Conservation (phyloP, 2,797 vertebrate genomes). For the Calcarius lapponicus region DNA sequence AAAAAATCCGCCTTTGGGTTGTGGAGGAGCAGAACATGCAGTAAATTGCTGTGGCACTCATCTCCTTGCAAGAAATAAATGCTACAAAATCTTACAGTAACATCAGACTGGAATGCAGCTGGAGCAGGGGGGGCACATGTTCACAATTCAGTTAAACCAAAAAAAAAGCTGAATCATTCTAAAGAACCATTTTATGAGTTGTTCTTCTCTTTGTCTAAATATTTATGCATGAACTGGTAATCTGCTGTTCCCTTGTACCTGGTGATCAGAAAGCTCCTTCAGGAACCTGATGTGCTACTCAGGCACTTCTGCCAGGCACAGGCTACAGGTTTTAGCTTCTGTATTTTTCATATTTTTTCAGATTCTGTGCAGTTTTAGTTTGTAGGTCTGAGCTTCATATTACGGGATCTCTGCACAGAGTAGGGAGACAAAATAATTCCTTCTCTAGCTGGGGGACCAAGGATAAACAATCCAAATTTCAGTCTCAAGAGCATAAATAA, state of each 20-base stretch:
- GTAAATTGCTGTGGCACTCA: not conserved
- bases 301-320: not conserved
- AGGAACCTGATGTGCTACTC: not conserved
- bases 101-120: not conserved
- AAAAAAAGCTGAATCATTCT: not conserved
- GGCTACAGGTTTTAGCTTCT: not conserved
- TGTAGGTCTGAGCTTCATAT: not conserved
- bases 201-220: not conserved
- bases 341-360: not conserved
- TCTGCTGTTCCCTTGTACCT: not conserved
- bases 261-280: not conserved
- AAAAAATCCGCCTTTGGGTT: not conserved
- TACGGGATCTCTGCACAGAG: too few species aligned
- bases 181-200: not conserved
- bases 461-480: too few species aligned
- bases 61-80: not conserved
- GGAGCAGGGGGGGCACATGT: fast-evolving
- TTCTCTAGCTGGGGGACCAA: too few species aligned
- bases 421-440: too few species aligned
- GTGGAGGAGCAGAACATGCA: not conserved
- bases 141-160: not conserved
- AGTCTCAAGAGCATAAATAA: too few species aligned
- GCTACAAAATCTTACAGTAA: not conserved
- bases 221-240: not conserved
- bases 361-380: not conserved